Conservation (phyloP, 2,888 invertebrate species). For the Apoderus coryli region DNA sequence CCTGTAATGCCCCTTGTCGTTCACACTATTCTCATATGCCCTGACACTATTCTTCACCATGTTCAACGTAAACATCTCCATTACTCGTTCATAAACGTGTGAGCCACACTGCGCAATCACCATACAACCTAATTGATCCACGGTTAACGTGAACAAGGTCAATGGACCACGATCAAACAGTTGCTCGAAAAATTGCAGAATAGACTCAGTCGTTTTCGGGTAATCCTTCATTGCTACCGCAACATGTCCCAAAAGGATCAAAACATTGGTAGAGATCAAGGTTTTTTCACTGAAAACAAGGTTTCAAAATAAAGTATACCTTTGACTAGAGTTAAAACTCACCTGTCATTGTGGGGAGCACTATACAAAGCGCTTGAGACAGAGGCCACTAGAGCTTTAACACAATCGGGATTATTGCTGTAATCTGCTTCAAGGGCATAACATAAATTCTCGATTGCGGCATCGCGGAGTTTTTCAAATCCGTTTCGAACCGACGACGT, state of each 20-base stretch:
- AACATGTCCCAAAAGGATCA: slow-evolving; percentile 93
- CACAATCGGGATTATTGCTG: slow-evolving; percentile 78
- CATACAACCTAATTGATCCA: slow-evolving; percentile 96
- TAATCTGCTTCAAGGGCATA: slow-evolving; percentile 85
- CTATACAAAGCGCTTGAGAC: slow-evolving; percentile 92
- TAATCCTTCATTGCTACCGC: slow-evolving; percentile 89
- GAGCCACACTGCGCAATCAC: slow-evolving; percentile 85
- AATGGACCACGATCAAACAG: slow-evolving; percentile 87
- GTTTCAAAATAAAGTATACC: too few relatives aligned
- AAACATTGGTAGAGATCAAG: slow-evolving; percentile 89
- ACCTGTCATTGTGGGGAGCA: slow-evolving; percentile 79
- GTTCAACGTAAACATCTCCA: slow-evolving; percentile 95
- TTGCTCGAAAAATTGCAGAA: slow-evolving; percentile 94
- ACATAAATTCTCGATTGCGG: slow-evolving; percentile 91
- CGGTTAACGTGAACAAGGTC: slow-evolving; percentile 82
- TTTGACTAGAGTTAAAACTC: slow-evolving; percentile 15
- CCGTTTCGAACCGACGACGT: slow-evolving; percentile 48
- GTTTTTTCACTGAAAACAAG: slow-evolving; percentile 69
- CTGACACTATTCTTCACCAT: slow-evolving; percentile 83
- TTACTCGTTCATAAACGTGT: slow-evolving; percentile 81
- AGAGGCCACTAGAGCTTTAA: slow-evolving; percentile 89
- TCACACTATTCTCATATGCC: slow-evolving; percentile 47
- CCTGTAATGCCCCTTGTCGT: slow-evolving; percentile 36
- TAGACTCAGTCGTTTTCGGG: slow-evolving; percentile 86
- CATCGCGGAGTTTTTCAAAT: slow-evolving; percentile 84